phyloP scores from a whole-genome alignment of 2,113 vertebrate species.

The Oreochromis tanganicae region DNA sequence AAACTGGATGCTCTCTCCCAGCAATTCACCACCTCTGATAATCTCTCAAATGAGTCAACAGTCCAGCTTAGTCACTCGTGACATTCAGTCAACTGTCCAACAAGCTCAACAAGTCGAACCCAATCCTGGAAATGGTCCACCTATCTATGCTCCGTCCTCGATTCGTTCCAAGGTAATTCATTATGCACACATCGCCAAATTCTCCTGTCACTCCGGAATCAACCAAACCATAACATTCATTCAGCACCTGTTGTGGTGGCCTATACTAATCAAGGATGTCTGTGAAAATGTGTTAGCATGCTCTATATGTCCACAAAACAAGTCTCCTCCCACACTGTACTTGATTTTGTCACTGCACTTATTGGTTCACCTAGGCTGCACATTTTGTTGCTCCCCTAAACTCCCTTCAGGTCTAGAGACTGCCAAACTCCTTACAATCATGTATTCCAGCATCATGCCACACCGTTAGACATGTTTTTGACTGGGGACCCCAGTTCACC shows the following conservation, averaged over 20 bases:
- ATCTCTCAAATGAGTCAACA: background rate
- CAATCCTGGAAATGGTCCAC: background rate
- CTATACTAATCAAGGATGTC: background rate
- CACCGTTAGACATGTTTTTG: background rate
- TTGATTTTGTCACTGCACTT: background rate
- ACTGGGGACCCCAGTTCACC: background rate
- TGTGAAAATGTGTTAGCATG: background rate
- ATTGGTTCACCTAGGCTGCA: background rate
- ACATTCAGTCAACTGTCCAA: background rate
- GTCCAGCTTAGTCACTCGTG: background rate
- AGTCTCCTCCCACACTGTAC: no score
- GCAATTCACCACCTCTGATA: background rate
- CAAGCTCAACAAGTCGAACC: background rate
- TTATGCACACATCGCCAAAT: background rate
- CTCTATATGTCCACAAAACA: background rate
- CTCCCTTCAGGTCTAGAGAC: background rate
- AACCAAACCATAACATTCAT: background rate
- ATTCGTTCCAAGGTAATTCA: background rate
- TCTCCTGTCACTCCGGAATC: background rate
- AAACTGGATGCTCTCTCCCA: background rate
- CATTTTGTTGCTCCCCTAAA: background rate
- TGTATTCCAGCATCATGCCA: background rate
- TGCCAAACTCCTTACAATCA: background rate
- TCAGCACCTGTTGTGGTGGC: background rate
- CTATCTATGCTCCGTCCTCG: background rate